Evolutionary conservation across 2,113 vertebrate species (phyloP), one percentile per base, ranked within the genome.

Genomic region (Perca schrenkii): DNA sequence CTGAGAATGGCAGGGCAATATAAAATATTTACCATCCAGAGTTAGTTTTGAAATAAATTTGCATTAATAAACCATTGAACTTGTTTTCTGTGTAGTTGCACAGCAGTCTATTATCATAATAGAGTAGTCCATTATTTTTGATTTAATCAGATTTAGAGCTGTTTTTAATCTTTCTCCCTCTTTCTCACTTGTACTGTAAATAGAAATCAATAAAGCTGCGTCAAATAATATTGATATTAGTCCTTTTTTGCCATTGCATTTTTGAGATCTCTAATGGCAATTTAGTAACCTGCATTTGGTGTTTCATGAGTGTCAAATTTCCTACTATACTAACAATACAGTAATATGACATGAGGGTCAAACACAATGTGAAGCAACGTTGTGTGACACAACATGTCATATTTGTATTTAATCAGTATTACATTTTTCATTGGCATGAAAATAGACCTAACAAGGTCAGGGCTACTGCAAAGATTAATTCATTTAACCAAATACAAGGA

Each of bases 381-480:
- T 46, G n/a, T 52, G 49, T 52, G 64, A 40, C 64, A 15, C 60
- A 70, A 49, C 10, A 16, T 49, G 65, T 79, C 47, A 43, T 47
- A 43, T 72, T 53, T 83, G 53, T 34, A 72, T 83, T 80, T 65
- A 77, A 79, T 87, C 63, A 71, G 13, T 57, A 36, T 46, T 40
- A 58, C 11, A 73, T 77, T 70, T 82, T 82, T 76, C 54, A 71
- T 79, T 61, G 53, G 58, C 64, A 78, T 78, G 79, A 43, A 86
- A 86, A 90, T 88, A 47, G 77, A 83, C 10, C 54, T 60, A 77
- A 88, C 81, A 82, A 82, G 82, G 74, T 83, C 77, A 62, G 78
- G 75, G 90, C 91, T 91, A 81, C 36, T 60, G 76, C 60, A 73
- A 72, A 79, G 72, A 88, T 85, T 72, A 78, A 87, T 84, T 75